phyloP scores from a whole-genome alignment of 2,888 invertebrate genomes.

The Heliconius ethilla region DNA sequence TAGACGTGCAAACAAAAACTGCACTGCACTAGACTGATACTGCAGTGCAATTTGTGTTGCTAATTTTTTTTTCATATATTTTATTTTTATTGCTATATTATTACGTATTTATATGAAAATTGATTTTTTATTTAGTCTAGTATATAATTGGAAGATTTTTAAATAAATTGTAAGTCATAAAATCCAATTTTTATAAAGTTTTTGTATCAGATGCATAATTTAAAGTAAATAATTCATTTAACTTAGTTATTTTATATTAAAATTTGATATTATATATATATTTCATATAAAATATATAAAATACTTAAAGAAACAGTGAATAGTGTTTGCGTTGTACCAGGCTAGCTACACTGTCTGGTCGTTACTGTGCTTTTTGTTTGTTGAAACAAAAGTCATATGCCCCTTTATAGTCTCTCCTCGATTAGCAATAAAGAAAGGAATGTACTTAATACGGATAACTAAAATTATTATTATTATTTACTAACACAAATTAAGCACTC shows the following conservation, averaged over 20 bases:
- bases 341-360: conserved; percentile 34
- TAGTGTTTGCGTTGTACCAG: conserved; percentile 20
- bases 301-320: conserved; percentile 8
- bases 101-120: neutral
- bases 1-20: conserved; percentile 75
- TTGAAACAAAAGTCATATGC: conserved; percentile 38
- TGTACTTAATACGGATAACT: neutral
- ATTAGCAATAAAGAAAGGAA: conserved; percentile 1
- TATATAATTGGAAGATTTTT: no score
- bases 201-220: neutral
- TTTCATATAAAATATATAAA: neutral
- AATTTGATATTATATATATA: neutral
- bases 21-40: conserved; percentile 75
- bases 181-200: neutral
- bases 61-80: conserved; percentile 58
- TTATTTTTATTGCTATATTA: conserved; percentile 25
- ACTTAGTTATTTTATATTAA: neutral
- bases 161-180: neutral
- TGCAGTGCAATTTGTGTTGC: conserved; percentile 82
- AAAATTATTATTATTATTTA: no score
- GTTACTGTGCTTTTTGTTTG: conserved; percentile 33
- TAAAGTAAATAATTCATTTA: neutral
- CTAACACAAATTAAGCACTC: no score
- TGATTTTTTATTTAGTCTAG: neutral
- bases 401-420: conserved; percentile 21